A percentile compares a stretch with the other conserved stretches of the same genome.
These are phyloP conservation scores for Polia nebulosa DNA, from an alignment of 2,888 invertebrate genomes.

Conservation along the genomic window DNA sequence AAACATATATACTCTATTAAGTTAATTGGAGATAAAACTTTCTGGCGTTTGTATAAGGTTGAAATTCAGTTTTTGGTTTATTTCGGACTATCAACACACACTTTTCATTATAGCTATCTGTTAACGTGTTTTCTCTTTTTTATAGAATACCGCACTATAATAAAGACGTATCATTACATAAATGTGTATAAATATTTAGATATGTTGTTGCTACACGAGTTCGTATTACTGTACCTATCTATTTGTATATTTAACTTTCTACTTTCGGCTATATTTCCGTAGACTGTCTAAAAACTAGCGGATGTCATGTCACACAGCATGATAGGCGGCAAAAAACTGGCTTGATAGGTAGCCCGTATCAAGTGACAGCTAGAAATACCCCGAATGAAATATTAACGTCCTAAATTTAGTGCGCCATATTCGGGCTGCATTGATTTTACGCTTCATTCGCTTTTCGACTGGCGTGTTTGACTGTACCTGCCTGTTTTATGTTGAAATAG, in stretches of 20 bases:
- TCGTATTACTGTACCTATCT: slow-evolving; percentile 8
- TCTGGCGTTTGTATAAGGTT: slow-evolving; percentile 18
- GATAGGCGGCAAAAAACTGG: slow-evolving; percentile 31
- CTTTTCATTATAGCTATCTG: slow-evolving; percentile 55
- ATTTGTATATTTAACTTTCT: slow-evolving; percentile 42
- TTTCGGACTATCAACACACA: slow-evolving; percentile 29
- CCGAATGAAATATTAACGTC: slow-evolving; percentile 34
- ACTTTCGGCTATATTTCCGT: slow-evolving; percentile 40
- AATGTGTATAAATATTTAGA: slow-evolving; percentile 62
- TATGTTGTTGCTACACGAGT: slow-evolving; percentile 31
- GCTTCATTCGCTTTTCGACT: slow-evolving; percentile 3
- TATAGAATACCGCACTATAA: slow-evolving; percentile 64
- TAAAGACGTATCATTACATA: slow-evolving; percentile 56
- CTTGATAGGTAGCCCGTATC: slow-evolving; percentile 5
- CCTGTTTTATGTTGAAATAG: slow-evolving; percentile 44
- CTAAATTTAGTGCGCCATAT: slow-evolving; percentile 22
- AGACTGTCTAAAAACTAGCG: slow-evolving; percentile 35
- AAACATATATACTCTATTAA: slow-evolving; percentile 6
- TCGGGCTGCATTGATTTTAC: slow-evolving; percentile 22
- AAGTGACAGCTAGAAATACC: slow-evolving; percentile 20
- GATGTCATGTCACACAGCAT: slow-evolving; percentile 30
- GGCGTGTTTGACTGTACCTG: slow-evolving; percentile 28
- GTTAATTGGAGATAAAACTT: slow-evolving; percentile 21
- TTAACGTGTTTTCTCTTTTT: slow-evolving; percentile 64
- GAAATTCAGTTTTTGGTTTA: not conserved